phyloP scores from a whole-genome alignment of 2,113 vertebrate genomes.

The Plecotus auritus region DNA sequence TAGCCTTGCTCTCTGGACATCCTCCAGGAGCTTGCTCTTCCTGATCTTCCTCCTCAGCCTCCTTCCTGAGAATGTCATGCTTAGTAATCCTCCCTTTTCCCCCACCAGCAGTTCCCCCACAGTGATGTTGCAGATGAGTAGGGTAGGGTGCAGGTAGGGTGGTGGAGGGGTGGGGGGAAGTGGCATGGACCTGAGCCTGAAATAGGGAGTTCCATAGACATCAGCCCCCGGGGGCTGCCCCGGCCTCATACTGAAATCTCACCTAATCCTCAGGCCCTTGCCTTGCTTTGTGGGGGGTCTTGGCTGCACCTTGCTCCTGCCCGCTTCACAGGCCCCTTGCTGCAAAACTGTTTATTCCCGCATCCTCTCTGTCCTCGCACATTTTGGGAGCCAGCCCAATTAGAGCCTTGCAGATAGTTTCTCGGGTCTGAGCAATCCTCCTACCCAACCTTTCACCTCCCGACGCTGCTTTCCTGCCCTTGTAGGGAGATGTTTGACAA shows the following conservation, averaged over 20 bases:
- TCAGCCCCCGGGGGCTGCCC: not conserved
- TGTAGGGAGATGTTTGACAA: slow-evolving; percentile 53
- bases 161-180: not conserved
- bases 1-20: not conserved
- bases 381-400: slow-evolving; percentile 68
- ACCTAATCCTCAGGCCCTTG: not conserved
- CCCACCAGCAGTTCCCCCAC: not conserved
- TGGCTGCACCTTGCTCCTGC: not conserved
- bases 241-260: not conserved
- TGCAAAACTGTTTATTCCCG: slow-evolving; percentile 50
- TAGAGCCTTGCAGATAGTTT: slow-evolving; percentile 64
- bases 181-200: not conserved
- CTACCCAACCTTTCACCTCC: slow-evolving; percentile 54
- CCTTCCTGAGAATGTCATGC: not conserved
- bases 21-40: not conserved
- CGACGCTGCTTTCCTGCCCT: slow-evolving; percentile 29
- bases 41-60: not conserved
- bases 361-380: not conserved
- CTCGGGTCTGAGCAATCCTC: not conserved
- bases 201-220: not conserved
- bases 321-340: not conserved
- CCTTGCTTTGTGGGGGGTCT: not conserved
- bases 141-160: no score
- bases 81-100: not conserved
- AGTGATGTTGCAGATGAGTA: not conserved